Evolutionary conservation across 2,888 invertebrate species (phyloP), one percentile per base, ranked within the genome.

Genomic region (Sarcophaga carnaria): DNA sequence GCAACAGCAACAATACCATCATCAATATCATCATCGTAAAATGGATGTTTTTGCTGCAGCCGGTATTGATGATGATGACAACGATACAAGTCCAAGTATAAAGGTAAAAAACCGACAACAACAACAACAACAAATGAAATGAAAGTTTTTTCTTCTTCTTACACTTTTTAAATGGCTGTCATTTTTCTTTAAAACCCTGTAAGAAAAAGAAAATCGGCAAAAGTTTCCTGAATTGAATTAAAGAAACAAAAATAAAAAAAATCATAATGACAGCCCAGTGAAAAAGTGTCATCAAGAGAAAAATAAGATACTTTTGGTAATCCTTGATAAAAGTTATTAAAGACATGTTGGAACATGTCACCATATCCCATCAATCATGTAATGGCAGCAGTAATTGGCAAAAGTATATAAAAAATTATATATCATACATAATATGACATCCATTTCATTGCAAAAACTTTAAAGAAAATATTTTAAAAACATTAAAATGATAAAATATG

Each of bases 81-180:
- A 87, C 63, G 82, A 87, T 64, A 87, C 87, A 70, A 87, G 87
- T 82, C 87, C 87, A 69, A 87, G 87, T 14, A 87, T 87, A 80
- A 87, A 87, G 87, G 87, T 87, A 84, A 84, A 80, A 75, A 79
- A 76, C n/a, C 54, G 20, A 60, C 27, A n/a, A n/a, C 17, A 27
- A 45, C 25, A 25, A 22, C 27, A 62, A 60, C 37, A 22, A 69
- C 27, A 20, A 37, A 10, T 5, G 59, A 20, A 25, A 45, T 11
- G 17, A 47, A 20, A 63, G 22, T 1, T 45, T 60, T 60, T 47
- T 72, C 72, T n/a, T 27, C 5, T 60, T n/a, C 27, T 74, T 62
- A 12, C 27, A 14, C 54, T 49, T 62, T 64, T 62, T 64, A 22
- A n/a, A 10, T 59, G 20, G 25, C 11, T 37, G 37, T 37, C 37